Conservation (phyloP, 2,797 vertebrate species). For the Fistularia tabacaria region DNA sequence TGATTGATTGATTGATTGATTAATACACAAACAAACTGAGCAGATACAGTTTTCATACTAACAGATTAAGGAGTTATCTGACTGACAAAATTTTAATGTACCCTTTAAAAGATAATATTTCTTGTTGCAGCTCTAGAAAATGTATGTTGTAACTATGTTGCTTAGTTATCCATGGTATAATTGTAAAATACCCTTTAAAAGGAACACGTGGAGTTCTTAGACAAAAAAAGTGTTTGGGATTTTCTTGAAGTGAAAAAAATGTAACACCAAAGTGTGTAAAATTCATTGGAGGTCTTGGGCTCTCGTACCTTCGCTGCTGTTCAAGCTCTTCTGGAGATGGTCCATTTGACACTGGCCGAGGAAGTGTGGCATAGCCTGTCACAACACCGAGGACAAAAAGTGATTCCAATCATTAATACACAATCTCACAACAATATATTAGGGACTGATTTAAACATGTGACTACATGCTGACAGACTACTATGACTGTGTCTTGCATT, state of each 20-base stretch:
- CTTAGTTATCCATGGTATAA: no score
- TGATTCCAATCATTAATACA: background rate
- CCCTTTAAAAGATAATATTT: no score
- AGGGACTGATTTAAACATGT: background rate
- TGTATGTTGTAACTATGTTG: no score
- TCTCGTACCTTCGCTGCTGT: slow-evolving; percentile 82
- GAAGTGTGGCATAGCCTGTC: slow-evolving; percentile 68
- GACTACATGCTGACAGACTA: no score
- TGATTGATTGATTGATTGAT: slow-evolving; percentile 31
- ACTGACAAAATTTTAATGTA: no score
- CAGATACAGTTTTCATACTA: background rate
- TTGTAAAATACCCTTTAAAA: no score
- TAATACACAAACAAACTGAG: slow-evolving; percentile 39
- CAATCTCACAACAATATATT: background rate
- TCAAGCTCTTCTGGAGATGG: slow-evolving; percentile 84
- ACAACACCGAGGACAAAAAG: slow-evolving; percentile 29
- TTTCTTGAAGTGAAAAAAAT: background rate
- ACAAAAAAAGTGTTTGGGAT: no score
- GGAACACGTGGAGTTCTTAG: no score
- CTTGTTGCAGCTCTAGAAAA: no score
- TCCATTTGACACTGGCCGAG: slow-evolving; percentile 81
- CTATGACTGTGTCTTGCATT: no score
- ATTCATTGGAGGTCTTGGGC: no score
- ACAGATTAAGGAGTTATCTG: no score
- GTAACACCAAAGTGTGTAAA: background rate